These are phyloP conservation scores for Colletes gigas DNA, from an alignment of 1,140 invertebrate species.

Conservation along the genomic window DNA sequence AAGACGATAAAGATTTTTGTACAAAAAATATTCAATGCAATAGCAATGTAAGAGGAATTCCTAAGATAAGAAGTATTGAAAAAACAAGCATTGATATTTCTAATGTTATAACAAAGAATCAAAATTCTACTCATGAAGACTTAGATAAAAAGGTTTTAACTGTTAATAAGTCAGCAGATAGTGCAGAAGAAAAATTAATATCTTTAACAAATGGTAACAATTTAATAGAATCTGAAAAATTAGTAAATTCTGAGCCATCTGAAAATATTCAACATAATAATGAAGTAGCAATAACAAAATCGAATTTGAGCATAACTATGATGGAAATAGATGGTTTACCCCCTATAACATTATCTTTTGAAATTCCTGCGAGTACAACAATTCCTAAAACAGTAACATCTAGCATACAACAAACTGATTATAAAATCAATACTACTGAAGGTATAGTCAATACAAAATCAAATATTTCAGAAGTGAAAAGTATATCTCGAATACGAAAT, in stretches of 20 bases:
- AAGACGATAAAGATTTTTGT: neutral
- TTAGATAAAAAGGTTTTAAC: neutral
- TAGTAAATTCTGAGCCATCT: neutral
- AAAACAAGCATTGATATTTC: constrained; percentile 40
- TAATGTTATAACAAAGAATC: neutral
- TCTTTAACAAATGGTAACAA: neutral
- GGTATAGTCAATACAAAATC: neutral
- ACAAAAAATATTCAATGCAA: neutral
- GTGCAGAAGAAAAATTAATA: neutral
- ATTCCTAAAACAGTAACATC: neutral
- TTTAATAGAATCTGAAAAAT: neutral
- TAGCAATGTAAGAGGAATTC: neutral
- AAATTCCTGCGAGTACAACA: neutral
- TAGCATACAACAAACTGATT: neutral
- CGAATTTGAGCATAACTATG: constrained; percentile 18
- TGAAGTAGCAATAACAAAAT: neutral
- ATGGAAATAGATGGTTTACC: constrained; percentile 51
- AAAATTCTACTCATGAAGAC: neutral
- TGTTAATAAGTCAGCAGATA: neutral
- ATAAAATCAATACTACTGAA: neutral
- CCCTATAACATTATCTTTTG: constrained; percentile 42
- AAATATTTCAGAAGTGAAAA: neutral
- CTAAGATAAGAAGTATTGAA: constrained; percentile 36
- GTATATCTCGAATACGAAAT: neutral
- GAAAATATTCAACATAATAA: neutral